Conservation (phyloP, 2,113 vertebrate species). For the Aegithalos caudatus region DNA sequence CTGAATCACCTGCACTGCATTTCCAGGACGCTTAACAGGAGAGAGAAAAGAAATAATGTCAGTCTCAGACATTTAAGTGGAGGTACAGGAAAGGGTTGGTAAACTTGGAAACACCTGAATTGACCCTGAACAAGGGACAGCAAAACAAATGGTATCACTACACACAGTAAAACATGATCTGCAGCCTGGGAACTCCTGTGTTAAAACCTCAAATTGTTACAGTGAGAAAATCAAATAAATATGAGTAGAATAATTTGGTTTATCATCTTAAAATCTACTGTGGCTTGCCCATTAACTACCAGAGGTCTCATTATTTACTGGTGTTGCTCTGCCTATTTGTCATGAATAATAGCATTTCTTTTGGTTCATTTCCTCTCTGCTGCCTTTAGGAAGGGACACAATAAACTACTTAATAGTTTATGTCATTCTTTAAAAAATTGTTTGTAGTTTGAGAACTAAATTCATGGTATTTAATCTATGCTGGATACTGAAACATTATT, state of each 20-base stretch:
- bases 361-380: neutral
- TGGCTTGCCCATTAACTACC: neutral
- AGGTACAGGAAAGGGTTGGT: neutral
- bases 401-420: neutral
- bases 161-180: neutral
- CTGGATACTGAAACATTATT: neutral
- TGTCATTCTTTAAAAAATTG: neutral
- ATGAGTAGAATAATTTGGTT: neutral
- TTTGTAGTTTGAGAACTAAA: neutral
- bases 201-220: neutral
- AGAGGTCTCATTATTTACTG: neutral
- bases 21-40: neutral
- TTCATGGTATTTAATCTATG: neutral
- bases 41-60: neutral
- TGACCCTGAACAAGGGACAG: neutral
- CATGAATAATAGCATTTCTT: neutral
- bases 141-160: neutral
- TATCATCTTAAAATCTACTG: neutral
- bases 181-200: neutral
- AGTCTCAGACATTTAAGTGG: neutral
- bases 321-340: neutral
- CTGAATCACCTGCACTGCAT: neutral
- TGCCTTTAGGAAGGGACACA: neutral
- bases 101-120: neutral
- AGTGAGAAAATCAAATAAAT: neutral